Evolutionary conservation across 1,140 invertebrate genomes (phyloP).

Genomic region (Caenorhabditis briggsae): DNA sequence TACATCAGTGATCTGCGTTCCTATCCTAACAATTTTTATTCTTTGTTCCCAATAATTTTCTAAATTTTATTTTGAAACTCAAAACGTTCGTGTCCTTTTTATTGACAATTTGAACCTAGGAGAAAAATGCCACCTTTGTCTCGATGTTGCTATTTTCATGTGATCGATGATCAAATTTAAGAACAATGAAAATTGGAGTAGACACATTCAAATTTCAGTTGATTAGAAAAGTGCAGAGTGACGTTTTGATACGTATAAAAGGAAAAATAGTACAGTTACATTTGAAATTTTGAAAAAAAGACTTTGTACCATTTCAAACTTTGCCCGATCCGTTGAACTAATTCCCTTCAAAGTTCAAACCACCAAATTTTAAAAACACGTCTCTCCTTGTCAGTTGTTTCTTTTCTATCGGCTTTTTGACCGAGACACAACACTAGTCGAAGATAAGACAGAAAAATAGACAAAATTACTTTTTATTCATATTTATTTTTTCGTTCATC

Average conservation of each 20-base stretch:
- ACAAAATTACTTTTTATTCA: background rate
- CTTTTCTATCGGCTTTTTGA: constrained; percentile 16
- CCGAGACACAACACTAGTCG: background rate
- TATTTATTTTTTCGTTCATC: background rate
- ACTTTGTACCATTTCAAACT: background rate
- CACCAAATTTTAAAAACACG: constrained; percentile 31
- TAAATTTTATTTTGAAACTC: background rate
- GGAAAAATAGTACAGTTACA: no score
- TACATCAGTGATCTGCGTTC: constrained; percentile 17
- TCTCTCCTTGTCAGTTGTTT: constrained; percentile 34
- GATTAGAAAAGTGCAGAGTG: background rate
- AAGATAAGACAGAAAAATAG: background rate
- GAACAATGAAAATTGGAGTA: background rate
- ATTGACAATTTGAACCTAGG: no score
- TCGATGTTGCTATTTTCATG: background rate
- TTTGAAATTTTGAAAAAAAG: no score
- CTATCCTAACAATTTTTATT: background rate
- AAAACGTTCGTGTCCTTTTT: background rate
- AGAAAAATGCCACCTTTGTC: no score
- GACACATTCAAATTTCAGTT: background rate
- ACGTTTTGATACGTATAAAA: no score
- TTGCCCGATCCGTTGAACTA: background rate
- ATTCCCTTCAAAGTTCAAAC: constrained; percentile 33
- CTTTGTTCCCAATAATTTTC: background rate
- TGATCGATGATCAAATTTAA: background rate